Conservation (phyloP, 2,797 vertebrate genomes). For the Liasis olivaceus region DNA sequence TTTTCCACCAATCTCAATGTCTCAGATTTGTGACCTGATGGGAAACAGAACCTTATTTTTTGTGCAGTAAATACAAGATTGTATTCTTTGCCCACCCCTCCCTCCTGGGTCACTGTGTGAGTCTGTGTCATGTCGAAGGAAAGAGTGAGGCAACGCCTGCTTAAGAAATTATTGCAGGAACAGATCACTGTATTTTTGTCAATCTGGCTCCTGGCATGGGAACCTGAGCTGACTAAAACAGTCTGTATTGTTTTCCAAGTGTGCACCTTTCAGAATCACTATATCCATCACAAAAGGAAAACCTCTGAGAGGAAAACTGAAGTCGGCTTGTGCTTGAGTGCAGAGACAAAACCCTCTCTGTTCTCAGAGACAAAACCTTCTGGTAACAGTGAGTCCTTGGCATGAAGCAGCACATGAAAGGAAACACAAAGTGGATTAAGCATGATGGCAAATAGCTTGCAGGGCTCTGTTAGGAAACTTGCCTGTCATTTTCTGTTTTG, state of each 20-base stretch:
- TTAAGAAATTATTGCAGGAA: slow-evolving; percentile 8
- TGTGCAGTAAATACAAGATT: rapidly evolving
- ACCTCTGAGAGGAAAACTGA: slow-evolving; percentile 49
- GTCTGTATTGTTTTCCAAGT: slow-evolving; percentile 58
- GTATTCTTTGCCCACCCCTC: background rate
- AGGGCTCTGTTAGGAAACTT: slow-evolving; percentile 51
- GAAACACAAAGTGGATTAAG: slow-evolving; percentile 61
- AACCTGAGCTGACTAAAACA: slow-evolving; percentile 38
- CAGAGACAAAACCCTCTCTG: slow-evolving; percentile 59
- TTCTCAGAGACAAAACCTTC: slow-evolving; percentile 43
- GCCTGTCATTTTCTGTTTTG: slow-evolving; percentile 52
- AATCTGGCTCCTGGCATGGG: background rate
- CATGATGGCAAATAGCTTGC: slow-evolving; percentile 61
- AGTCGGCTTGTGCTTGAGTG: slow-evolving; percentile 42
- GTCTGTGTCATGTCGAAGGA: background rate
- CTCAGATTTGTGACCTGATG: background rate
- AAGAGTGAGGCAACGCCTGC: background rate
- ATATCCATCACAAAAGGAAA: slow-evolving; percentile 50
- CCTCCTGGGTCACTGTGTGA: background rate
- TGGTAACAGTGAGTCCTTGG: slow-evolving; percentile 61
- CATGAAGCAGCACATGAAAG: slow-evolving; percentile 33
- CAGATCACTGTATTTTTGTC: slow-evolving; percentile 43
- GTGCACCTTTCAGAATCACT: slow-evolving; percentile 58
- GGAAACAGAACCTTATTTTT: slow-evolving; percentile 38
- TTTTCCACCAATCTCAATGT: background rate